phyloP scores from a whole-genome alignment of 2,797 vertebrate genomes.

The Lepilemur septentrionalis region DNA sequence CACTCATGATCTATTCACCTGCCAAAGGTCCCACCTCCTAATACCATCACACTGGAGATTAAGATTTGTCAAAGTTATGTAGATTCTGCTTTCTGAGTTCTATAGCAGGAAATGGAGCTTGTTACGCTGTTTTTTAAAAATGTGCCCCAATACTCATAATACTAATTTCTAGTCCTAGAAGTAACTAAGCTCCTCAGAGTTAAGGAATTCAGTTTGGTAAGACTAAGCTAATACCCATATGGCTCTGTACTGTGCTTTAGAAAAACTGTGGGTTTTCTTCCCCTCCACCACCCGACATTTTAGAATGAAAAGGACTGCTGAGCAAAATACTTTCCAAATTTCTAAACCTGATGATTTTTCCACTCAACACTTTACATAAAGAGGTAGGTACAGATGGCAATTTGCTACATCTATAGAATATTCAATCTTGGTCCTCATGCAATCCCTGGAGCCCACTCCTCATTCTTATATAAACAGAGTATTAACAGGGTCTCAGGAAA shows the following conservation, averaged over 20 bases:
- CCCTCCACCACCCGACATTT: background rate
- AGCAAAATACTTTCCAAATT: slow-evolving; percentile 55
- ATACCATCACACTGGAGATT: background rate
- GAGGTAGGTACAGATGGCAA: background rate
- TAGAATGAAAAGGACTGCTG: slow-evolving; percentile 35
- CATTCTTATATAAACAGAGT: slow-evolving; percentile 30
- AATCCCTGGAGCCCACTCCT: background rate
- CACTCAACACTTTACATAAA: background rate
- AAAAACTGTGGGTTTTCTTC: background rate
- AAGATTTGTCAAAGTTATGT: background rate
- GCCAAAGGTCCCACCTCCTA: background rate
- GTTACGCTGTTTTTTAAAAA: background rate
- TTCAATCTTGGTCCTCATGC: background rate
- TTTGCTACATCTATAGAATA: background rate
- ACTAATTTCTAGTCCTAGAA: background rate
- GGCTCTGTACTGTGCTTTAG: background rate
- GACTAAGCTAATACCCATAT: background rate
- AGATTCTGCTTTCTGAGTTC: slow-evolving; percentile 26
- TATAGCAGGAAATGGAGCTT: background rate
- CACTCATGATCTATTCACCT: background rate
- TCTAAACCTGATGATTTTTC: slow-evolving; percentile 59
- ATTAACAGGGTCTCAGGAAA: slow-evolving; percentile 19
- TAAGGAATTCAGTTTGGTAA: slow-evolving; percentile 13
- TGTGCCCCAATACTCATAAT: background rate
- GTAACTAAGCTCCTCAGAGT: slow-evolving; percentile 14